Conservation (phyloP, 2,797 vertebrate genomes). For the Fratercula arctica region DNA sequence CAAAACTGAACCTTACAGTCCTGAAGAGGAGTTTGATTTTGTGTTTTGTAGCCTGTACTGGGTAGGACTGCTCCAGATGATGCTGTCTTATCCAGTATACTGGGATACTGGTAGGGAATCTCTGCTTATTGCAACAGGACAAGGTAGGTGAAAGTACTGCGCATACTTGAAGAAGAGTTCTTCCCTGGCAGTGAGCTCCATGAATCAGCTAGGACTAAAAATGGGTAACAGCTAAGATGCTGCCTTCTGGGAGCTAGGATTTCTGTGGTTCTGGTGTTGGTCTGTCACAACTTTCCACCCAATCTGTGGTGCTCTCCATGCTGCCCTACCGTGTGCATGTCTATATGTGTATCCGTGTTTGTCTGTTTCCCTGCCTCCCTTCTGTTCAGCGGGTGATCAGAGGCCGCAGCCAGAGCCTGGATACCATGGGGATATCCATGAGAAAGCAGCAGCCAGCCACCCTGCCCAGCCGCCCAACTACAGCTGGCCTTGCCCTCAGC, state of each 20-base stretch:
- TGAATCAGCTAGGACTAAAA: neutral
- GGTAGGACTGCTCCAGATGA: neutral
- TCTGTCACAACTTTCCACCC: slow-evolving; percentile 3
- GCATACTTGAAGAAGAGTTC: neutral
- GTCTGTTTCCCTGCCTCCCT: slow-evolving; percentile 69
- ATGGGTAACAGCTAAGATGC: neutral
- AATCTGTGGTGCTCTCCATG: slow-evolving; percentile 4
- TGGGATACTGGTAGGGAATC: neutral
- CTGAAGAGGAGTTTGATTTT: neutral
- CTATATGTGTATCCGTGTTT: slow-evolving; percentile 59
- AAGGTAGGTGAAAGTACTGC: neutral
- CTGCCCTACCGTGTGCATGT: slow-evolving; percentile 28
- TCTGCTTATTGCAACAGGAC: neutral
- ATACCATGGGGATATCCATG: slow-evolving; percentile 81
- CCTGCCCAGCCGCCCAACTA: slow-evolving; percentile 53
- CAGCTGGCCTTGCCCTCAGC: slow-evolving; percentile 72
- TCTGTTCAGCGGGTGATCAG: slow-evolving; percentile 85
- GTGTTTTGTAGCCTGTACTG: neutral
- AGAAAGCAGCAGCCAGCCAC: slow-evolving; percentile 66
- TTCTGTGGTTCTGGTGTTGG: neutral
- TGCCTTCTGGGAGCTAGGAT: neutral
- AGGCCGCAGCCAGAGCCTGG: slow-evolving; percentile 90
- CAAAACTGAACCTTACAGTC: neutral
- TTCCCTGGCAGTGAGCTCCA: neutral
- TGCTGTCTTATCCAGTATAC: neutral